Evolutionary conservation across 1,140 invertebrate genomes (phyloP), one percentile per base, ranked within the genome.

Genomic region (Dinoponera quadriceps): DNA sequence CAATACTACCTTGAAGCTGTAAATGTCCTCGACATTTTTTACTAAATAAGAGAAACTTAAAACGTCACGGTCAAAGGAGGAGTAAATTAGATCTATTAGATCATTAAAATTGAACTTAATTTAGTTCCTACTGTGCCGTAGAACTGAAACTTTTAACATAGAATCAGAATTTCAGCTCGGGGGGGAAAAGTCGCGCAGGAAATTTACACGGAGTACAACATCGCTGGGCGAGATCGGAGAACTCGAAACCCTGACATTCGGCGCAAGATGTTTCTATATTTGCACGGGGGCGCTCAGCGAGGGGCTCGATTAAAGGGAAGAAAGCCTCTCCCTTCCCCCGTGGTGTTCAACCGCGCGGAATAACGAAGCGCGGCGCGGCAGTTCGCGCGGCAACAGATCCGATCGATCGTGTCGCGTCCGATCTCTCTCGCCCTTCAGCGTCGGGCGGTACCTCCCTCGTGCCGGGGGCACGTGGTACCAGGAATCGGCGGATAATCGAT

Each of bases 401-500:
- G 38, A 78, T 78, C 51, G 74, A 78, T 69, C 75, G 63, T 29
- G 63, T 14, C 74, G 27, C 73, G 48, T 55, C 18, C 63, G 63
- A 44, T 69, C 75, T 69, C 29, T 18, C 65, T 57, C 63, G 33
- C 51, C 18, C 13, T 69, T 57, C 55, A 54, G 49, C 18, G 38
- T 25, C 44, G 73, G 33, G 9, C 25, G 20, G 75, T 49, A 3
- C 27, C 57, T 25, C 22, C n/a, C n/a, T n/a, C 66, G 27, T 27
- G 27, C 29, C 29, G 62, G 9, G 74, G 49, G 51, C 63, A 51
- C 57, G 22, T 25, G 16, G 55, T 38, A 62, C 69, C 44, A 20
- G 69, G 78, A 73, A 82, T 82, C 78, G 66, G 75, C 75, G 65
- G 75, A 69, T 80, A 82, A 82, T 82, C 78, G 78, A 74, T 82